Conservation (phyloP, 1,140 invertebrate species). For the Drosophila virilis region DNA sequence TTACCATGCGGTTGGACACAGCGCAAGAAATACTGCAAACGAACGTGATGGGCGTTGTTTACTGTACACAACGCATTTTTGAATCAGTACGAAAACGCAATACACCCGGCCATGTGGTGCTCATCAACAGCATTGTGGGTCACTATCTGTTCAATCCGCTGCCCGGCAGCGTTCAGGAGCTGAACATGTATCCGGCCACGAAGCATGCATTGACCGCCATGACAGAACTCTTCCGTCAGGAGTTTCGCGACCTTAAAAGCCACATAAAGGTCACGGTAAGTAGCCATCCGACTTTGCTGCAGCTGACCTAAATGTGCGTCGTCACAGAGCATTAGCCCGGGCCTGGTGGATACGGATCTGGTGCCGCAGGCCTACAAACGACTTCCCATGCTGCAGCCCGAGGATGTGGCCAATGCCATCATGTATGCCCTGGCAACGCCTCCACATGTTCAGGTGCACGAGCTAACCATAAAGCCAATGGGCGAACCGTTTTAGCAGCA, state of each 20-base stretch:
- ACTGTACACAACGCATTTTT: conserved; percentile 88
- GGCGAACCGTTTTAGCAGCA: conserved; percentile 61
- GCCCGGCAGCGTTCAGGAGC: conserved; percentile 56
- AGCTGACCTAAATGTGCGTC: not conserved
- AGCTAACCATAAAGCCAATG: conserved; percentile 77
- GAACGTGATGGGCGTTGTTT: conserved; percentile 89
- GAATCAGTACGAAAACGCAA: conserved; percentile 88
- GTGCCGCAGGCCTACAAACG: conserved; percentile 61
- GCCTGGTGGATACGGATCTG: conserved; percentile 86
- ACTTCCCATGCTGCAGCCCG: conserved; percentile 74
- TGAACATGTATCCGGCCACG: conserved; percentile 87
- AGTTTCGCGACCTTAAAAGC: conserved; percentile 86
- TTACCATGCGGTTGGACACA: conserved; percentile 69
- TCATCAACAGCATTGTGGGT: conserved; percentile 88
- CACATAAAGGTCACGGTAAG: conserved; percentile 89
- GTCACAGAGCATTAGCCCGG: conserved; percentile 86
- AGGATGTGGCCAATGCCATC: conserved; percentile 86
- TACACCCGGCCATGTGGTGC: conserved; percentile 88
- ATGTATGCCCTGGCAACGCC: conserved; percentile 85
- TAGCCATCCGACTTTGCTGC: conserved; percentile 8
- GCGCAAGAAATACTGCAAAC: conserved; percentile 87
- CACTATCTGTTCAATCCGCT: conserved; percentile 84
- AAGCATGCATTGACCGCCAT: conserved; percentile 90
- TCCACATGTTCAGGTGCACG: conserved; percentile 85
- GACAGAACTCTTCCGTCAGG: conserved; percentile 87